Evolutionary conservation across 1,140 invertebrate genomes (phyloP), one percentile per base, ranked within the genome.

Genomic region (Aphaenogaster floridana): DNA sequence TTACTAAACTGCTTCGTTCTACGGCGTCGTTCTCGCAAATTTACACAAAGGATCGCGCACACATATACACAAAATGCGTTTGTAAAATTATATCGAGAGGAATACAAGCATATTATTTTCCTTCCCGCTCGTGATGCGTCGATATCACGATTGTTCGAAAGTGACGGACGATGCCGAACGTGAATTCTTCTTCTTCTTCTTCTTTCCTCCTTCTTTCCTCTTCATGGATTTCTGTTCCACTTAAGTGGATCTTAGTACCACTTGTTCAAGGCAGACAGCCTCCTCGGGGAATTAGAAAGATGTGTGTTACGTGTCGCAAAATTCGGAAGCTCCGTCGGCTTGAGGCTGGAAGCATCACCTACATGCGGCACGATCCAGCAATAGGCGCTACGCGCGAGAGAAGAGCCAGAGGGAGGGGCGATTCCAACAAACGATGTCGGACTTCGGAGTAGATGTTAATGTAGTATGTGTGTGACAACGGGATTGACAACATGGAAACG

Each of bases 391-490:
- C 86, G 71, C 85, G 66, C 85, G 78, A 91, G 84, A 90, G 91
- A 88, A 77, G 77, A 87, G 84, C 84, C 68, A 90, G 87, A 91
- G 93, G 94, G 93, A 94, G 94, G 94, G 94, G 92, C 93, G 89
- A 95, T 95, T 95, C 90, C 92, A 94, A 95, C 95, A 95, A 95
- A 95, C 94, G 94, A 94, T 95, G 94, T 93, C 94, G 93, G 93
- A 94, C 94, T 94, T 95, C 92, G 93, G 94, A 95, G 93, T 95
- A 95, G 93, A 94, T 95, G 94, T 95, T 95, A 95, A 95, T 95
- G 95, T 95, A 95, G 95, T 95, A 95, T 95, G 94, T 95, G 95
- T 95, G 94, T 95, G 94, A 95, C 95, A 94, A 95, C 94, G 95
- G 91, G 94, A 95, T 95, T 95, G 94, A 94, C 94, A 95, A 94